Conservation (phyloP, 2,888 invertebrate species). For the Ophion slaviceki region DNA sequence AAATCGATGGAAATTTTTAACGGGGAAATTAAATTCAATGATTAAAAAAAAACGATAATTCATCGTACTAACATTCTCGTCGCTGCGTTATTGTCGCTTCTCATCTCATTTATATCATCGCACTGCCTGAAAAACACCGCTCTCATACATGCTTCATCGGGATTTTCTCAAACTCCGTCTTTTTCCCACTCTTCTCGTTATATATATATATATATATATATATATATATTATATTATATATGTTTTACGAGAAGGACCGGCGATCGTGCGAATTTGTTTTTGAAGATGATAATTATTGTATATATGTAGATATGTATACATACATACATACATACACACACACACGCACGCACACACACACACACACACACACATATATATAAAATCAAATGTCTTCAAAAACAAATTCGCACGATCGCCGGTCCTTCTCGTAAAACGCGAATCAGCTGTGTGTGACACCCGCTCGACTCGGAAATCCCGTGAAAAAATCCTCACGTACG, state of each 20-base stretch:
- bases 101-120: slow-evolving; percentile 68
- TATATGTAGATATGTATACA: not conserved
- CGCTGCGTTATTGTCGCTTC: slow-evolving; percentile 52
- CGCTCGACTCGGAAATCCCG: not conserved
- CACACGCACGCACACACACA: too few species aligned
- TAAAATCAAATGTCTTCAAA: too few species aligned
- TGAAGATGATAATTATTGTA: too few species aligned
- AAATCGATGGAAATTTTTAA: not conserved
- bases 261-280: too few species aligned
- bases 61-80: slow-evolving; percentile 48
- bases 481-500: not conserved
- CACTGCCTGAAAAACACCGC: slow-evolving; percentile 80
- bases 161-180: slow-evolving; percentile 34
- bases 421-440: slow-evolving; percentile 7
- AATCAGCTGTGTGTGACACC: slow-evolving; percentile 15
- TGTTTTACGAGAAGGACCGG: too few species aligned
- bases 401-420: slow-evolving; percentile 4
- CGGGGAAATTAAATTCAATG: not conserved
- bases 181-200: not conserved
- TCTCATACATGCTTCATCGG: slow-evolving; percentile 76
- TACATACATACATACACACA: not conserved
- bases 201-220: not conserved
- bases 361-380: too few species aligned
- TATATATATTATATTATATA: too few species aligned
- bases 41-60: slow-evolving; percentile 21